Evolutionary conservation across 2,113 vertebrate species (phyloP), one percentile per base, ranked within the genome.

Genomic region (Epinephelus fuscoguttatus): DNA sequence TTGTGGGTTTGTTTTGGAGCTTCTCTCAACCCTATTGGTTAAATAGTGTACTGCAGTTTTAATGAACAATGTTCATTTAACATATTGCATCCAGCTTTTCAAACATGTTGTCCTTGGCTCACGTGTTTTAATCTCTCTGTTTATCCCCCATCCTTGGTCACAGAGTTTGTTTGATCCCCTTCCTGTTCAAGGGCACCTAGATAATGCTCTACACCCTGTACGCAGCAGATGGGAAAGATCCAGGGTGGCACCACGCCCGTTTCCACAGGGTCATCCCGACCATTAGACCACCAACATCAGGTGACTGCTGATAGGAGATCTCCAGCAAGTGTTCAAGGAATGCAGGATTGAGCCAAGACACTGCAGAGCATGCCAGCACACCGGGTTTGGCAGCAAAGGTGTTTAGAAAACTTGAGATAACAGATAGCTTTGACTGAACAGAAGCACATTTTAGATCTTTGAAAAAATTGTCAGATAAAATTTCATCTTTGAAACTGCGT

Each of bases 191-290:
- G 93, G 93, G 85, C 93, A 88, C 74, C 68, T 72, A 84, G 85
- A 91, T 87, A 88, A 90, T 85, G 73, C 80, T 68, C 67, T 50
- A 81, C 71, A 75, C 73, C 75, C 82, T 68, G 68, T 71, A 73
- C 45, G 70, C 76, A 75, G 89, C 93, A 95, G 94, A 95, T 94
- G 92, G 94, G 87, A 75, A 84, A 80, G 86, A 91, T 93, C 91
- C 88, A 90, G 84, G 90, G 84, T 95, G 93, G 93, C 92, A 90
- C 75, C 71, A 67, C 55, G 73, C 70, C 87, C 78, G 37, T 91
- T 92, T 94, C 90, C 86, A 89, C 92, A 90, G 92, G 93, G 94
- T 94, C 94, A 94, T 92, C 88, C 81, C 57, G 52, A 86, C 90
- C 75, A 94, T 95, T 94, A 94, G 85, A 92, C 81, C 82, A 76